Evolutionary conservation across 2,113 vertebrate species (phyloP).

Genomic region (Holacanthus passer): DNA sequence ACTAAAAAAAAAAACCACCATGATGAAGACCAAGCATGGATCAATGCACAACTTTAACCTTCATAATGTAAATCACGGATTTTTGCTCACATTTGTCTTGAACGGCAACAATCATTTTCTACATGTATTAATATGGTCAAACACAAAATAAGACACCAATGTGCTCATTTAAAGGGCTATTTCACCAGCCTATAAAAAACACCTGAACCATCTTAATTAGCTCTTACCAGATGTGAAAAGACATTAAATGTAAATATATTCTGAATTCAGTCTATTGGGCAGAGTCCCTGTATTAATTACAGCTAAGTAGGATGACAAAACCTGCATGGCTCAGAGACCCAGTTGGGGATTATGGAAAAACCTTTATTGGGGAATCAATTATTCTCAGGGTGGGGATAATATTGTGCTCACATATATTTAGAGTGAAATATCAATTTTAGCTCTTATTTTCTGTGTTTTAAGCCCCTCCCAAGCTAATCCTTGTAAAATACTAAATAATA

Average conservation of each 20-base stretch:
- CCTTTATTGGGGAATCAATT: conserved; percentile 53
- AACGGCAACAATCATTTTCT: not conserved
- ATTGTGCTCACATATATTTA: conserved; percentile 11
- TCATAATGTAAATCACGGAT: not conserved
- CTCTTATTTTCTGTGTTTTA: not conserved
- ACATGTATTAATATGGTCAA: not conserved
- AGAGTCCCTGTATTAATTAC: conserved; percentile 52
- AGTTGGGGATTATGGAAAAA: conserved; percentile 42
- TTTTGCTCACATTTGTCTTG: too few species aligned
- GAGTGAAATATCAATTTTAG: not conserved
- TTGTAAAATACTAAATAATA: conserved; percentile 6
- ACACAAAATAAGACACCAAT: not conserved
- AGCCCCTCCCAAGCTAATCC: not conserved
- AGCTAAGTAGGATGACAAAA: conserved; percentile 27
- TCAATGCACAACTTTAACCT: not conserved
- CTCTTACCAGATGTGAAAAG: conserved; percentile 40
- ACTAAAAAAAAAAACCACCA: not conserved
- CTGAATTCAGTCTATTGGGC: conserved; percentile 32
- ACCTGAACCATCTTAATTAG: conserved; percentile 49
- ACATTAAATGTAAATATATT: conserved; percentile 67
- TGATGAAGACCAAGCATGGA: not conserved
- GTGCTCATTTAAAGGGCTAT: conserved; percentile 1
- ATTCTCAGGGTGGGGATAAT: conserved; percentile 11
- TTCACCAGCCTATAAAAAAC: conserved; percentile 15
- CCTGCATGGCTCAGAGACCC: conserved; percentile 12